Percentiles rank a stretch among this genome's conserved stretches.
Evolutionary conservation across 2,113 vertebrate genomes (phyloP).

Genomic region (Trichomycterus rosablanca): DNA sequence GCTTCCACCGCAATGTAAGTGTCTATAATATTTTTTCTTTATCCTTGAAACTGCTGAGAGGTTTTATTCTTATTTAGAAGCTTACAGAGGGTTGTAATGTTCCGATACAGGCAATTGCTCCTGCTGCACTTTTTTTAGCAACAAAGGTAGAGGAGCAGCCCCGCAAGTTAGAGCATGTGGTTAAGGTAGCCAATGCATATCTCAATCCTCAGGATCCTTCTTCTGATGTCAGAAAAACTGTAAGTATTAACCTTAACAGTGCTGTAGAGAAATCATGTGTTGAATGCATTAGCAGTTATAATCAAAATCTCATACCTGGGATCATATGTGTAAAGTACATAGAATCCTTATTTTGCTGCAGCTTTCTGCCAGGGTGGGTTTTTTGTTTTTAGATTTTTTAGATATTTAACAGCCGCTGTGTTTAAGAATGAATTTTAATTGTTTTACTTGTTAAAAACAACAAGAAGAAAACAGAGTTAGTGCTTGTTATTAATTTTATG

Average conservation of each 20-base stretch:
- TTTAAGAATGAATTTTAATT: no score
- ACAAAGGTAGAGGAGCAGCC: conserved; percentile 98
- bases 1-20: conserved; percentile 92
- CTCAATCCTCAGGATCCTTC: conserved; percentile 85
- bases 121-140: conserved; percentile 89
- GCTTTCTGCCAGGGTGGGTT: no score
- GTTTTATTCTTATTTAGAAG: not conserved
- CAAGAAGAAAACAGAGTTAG: no score
- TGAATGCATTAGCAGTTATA: no score
- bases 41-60: not conserved
- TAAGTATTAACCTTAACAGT: conserved; percentile 51
- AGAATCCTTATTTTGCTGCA: no score
- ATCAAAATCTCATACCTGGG: no score
- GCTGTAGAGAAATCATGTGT: not conserved
- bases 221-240: conserved; percentile 89
- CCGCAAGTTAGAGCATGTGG: conserved; percentile 90
- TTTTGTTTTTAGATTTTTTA: no score
- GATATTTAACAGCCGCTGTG: no score
- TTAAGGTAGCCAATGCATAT: conserved; percentile 91
- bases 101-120: conserved; percentile 75
- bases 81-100: not conserved
- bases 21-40: not conserved
- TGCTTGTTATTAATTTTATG: no score
- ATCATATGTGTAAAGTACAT: no score
- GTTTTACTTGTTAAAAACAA: no score